These are phyloP conservation scores for Amphipyra tragopoginis DNA, from an alignment of 2,888 invertebrate species.

Conservation along the genomic window DNA sequence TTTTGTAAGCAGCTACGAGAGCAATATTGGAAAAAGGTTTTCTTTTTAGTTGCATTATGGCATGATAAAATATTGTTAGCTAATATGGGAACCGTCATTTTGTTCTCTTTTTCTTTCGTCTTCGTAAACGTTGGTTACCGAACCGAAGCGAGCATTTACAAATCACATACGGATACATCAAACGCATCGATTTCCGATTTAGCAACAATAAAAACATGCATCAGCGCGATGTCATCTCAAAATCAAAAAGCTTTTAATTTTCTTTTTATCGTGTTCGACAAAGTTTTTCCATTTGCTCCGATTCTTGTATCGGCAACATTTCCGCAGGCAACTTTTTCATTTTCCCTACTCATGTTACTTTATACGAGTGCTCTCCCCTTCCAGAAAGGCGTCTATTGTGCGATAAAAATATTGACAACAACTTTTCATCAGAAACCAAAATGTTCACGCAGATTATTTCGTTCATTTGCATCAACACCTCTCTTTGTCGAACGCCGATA, in stretches of 20 bases:
- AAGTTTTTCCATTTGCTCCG: conserved; percentile 80
- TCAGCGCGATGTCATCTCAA: conserved; percentile 52
- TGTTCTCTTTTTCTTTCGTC: background rate
- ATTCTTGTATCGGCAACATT: conserved; percentile 75
- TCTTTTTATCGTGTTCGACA: conserved; percentile 71
- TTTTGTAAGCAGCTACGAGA: conserved; percentile 43
- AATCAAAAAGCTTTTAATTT: conserved; percentile 73
- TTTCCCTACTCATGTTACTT: conserved; percentile 70
- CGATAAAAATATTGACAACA: conserved; percentile 71
- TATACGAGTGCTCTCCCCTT: conserved; percentile 64
- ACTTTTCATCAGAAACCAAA: conserved; percentile 65
- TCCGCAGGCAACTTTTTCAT: conserved; percentile 78
- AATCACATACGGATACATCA: conserved; percentile 21
- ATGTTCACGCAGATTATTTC: conserved; percentile 66
- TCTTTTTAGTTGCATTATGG: conserved; percentile 23
- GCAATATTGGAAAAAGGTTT: conserved; percentile 43
- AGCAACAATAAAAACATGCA: conserved; percentile 44
- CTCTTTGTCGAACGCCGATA: conserved; percentile 53
- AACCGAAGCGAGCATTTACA: background rate
- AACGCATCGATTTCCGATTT: conserved; percentile 25
- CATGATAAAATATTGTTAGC: conserved; percentile 25
- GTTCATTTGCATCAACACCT: conserved; percentile 65
- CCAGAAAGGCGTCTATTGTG: conserved; percentile 69
- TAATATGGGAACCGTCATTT: conserved; percentile 13
- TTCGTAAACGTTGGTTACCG: conserved; percentile 11